Percentiles rank a stretch among this genome's conserved stretches.
These are phyloP conservation scores for Rachycentron canadum DNA, from an alignment of 2,797 vertebrate species.

Conservation along the genomic window DNA sequence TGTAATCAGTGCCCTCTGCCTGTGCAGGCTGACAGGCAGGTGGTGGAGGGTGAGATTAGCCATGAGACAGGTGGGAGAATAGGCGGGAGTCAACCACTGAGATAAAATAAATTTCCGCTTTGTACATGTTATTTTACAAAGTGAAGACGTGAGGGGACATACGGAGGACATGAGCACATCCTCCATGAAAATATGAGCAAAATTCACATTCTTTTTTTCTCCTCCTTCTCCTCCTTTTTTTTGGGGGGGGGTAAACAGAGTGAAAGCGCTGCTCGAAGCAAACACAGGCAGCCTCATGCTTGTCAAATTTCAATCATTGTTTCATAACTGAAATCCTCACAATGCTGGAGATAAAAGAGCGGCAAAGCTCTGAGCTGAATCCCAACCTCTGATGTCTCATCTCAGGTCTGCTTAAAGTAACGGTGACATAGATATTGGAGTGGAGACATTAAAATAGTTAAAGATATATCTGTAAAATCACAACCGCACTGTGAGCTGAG, in stretches of 20 bases:
- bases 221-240: neutral
- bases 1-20: slow-evolving; percentile 86
- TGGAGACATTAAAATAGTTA: slow-evolving; percentile 43
- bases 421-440: slow-evolving; percentile 43
- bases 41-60: slow-evolving; percentile 61
- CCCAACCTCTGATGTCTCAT: slow-evolving; percentile 19
- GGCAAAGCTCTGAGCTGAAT: slow-evolving; percentile 49
- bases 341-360: slow-evolving; percentile 36
- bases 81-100: slow-evolving; percentile 26
- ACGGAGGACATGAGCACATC: neutral
- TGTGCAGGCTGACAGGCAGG: slow-evolving; percentile 57
- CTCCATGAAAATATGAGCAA: neutral
- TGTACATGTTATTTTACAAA: neutral
- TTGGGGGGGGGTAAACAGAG: slow-evolving; percentile 40
- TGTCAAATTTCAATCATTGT: slow-evolving; percentile 48
- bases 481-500: slow-evolving; percentile 36
- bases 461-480: slow-evolving; percentile 52
- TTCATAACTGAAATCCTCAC: slow-evolving; percentile 35
- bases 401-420: slow-evolving; percentile 38
- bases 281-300: slow-evolving; percentile 27
- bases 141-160: neutral
- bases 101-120: slow-evolving; percentile 20
- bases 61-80: slow-evolving; percentile 57
- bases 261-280: slow-evolving; percentile 52
- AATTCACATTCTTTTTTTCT: neutral